A percentile compares a stretch with the other conserved stretches of the same genome.
Evolutionary conservation across 2,888 invertebrate genomes (phyloP).

Genomic region (Apotomis betuletana): DNA sequence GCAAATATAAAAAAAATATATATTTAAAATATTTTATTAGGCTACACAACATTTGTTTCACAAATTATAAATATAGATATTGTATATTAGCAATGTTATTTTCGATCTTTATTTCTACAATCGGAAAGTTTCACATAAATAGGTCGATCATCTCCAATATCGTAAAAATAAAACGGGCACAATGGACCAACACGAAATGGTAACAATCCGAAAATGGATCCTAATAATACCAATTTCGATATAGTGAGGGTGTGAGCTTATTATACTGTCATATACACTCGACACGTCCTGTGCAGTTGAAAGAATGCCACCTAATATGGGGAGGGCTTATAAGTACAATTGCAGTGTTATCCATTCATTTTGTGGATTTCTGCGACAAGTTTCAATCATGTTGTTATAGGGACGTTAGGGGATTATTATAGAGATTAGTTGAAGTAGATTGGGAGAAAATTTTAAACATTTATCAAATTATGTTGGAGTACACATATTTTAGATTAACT

Average conservation of each 20-base stretch:
- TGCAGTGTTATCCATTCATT: conserved; percentile 55
- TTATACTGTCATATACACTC: conserved; percentile 79
- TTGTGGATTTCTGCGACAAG: conserved; percentile 14
- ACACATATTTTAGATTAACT: no score
- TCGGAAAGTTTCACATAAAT: background rate
- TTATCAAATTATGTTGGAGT: background rate
- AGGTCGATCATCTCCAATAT: background rate
- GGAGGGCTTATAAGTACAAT: conserved; percentile 51
- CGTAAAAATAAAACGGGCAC: conserved; percentile 13
- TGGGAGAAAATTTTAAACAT: background rate
- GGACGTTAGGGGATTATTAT: conserved; percentile 25
- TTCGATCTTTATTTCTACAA: no score
- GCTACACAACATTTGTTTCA: no score
- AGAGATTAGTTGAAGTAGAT: conserved; percentile 3
- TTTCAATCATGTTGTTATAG: conserved; percentile 28
- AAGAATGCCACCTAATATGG: conserved; percentile 46
- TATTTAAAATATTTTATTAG: no score
- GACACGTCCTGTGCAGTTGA: conserved; percentile 60
- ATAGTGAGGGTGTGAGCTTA: conserved; percentile 73
- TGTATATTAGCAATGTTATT: no score
- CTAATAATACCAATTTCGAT: conserved; percentile 67
- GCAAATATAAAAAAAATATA: no score
- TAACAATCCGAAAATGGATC: conserved; percentile 59
- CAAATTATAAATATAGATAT: no score
- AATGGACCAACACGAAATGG: conserved; percentile 32